Base-by-base conservation (phyloP, 2,888 invertebrate species). In the Caenorhabditis japonica region DNA sequence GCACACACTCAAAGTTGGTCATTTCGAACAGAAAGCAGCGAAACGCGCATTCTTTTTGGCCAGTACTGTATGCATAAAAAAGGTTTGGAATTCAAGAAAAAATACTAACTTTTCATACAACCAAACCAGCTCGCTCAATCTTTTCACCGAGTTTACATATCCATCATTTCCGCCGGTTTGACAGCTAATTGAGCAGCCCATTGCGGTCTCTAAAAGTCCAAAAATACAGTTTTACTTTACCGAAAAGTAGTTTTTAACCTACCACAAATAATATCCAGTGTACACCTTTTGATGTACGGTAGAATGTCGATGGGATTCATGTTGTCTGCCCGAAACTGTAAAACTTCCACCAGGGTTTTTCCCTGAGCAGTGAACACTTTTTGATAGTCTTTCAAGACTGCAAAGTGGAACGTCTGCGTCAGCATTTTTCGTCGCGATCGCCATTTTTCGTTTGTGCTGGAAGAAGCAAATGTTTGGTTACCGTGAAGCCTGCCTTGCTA, bases 361-460 rank as follows among this genome's bases (percentile, higher is more conserved):
- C 64, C 75, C 19, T 72, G 68, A 19, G 52, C 33, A 88, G 59
- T 36, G 41, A 76, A 76, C 12, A 69, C 49, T 12, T 72, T 60
- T 3, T 88, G 72, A 76, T 90, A 90, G 66, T 89, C 88, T 49
- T 89, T 83, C 41, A 90, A 84, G 47, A 90, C 89, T 43, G 88
- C 87, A 80, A 90, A 90, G 80, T 90, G 90, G 76, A 90, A 90
- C 2, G 90, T 88, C 17, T 90, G 90, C 1, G 90, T 90, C 44
- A 90, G 82, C 80, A 90, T 83, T 76, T 88, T 89, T 19, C 90
- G 81, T 36, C 89, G 83, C 0, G 76, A 72, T 19, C 86, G 86
- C 90, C 90, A 90, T 82, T 90, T 89, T 4, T 82, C 79, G 5
- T 89, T 89, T 30, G 88, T 87, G 80, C 89, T 89, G 64, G 27